Conservation (phyloP, 1,140 invertebrate genomes). For the Diploscapter pachys region DNA sequence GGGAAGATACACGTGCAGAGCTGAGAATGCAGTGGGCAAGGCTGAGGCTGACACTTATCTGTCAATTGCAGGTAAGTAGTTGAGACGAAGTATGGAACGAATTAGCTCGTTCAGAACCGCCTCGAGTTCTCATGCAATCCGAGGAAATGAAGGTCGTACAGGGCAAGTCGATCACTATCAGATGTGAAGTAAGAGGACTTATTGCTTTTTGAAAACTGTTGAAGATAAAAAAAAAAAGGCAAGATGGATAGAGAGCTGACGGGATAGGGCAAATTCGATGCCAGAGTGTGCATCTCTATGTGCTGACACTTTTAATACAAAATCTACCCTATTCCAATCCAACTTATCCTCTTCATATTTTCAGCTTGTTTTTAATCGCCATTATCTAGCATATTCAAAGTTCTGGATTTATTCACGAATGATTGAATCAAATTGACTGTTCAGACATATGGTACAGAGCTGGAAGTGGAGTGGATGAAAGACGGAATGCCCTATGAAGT, state of each 20-base stretch:
- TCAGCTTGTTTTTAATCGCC: too few relatives aligned
- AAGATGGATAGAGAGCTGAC: too few relatives aligned
- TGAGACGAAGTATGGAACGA: too few relatives aligned
- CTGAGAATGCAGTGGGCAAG: conserved; percentile 47
- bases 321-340: too few relatives aligned
- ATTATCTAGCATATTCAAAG: too few relatives aligned
- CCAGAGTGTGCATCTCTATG: too few relatives aligned
- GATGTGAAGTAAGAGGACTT: conserved; percentile 75
- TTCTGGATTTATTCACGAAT: too few relatives aligned
- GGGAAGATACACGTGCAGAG: conserved; percentile 51
- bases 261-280: too few relatives aligned
- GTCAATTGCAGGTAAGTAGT: conserved; percentile 47
- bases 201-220: conserved; percentile 64
- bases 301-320: too few relatives aligned
- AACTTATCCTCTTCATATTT: too few relatives aligned
- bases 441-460: conserved; percentile 47
- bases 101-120: conserved; percentile 38
- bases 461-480: conserved; percentile 78
- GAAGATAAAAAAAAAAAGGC: too few relatives aligned
- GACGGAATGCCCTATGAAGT: conserved; percentile 66
- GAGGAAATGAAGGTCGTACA: conserved; percentile 45
- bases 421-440: too few relatives aligned
- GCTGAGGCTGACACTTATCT: conserved; percentile 50
- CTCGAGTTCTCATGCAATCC: conserved; percentile 51
- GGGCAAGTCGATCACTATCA: conserved; percentile 41